phyloP scores from a whole-genome alignment of 2,888 invertebrate species.

The Sarcophaga subvicina region DNA sequence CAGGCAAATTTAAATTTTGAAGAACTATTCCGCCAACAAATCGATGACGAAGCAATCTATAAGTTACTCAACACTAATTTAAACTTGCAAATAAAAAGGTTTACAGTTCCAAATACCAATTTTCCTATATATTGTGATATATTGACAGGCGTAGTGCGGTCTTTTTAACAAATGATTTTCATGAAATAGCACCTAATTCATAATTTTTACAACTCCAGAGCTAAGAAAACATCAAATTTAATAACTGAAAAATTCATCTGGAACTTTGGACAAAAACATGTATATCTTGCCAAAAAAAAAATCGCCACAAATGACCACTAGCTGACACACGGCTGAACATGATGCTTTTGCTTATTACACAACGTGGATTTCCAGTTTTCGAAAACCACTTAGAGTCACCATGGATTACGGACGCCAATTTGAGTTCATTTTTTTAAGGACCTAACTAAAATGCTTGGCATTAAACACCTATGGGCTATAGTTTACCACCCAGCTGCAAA shows the following conservation, averaged over 20 bases:
- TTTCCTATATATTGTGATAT: background rate
- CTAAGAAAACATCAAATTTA: no score
- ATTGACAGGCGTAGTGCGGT: background rate
- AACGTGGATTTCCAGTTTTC: conserved; percentile 1
- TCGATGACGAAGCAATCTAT: conserved; percentile 11
- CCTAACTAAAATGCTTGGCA: no score
- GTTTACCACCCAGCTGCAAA: no score
- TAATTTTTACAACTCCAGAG: no score
- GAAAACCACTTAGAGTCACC: background rate
- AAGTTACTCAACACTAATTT: background rate
- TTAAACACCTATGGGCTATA: no score
- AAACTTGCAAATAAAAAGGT: background rate
- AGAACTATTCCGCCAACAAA: background rate
- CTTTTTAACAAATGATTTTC: background rate
- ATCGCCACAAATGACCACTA: no score
- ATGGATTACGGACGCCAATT: background rate
- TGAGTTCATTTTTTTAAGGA: no score
- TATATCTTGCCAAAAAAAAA: no score
- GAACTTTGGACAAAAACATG: no score
- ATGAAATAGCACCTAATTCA: conserved; percentile 41
- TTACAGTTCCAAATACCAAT: background rate
- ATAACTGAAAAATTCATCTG: no score
- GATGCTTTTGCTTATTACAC: conserved; percentile 14
- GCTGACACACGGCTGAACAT: background rate
- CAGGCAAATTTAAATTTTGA: conserved; percentile 34